Conservation (phyloP, 2,888 invertebrate species). For the Synergus itoensis region DNA sequence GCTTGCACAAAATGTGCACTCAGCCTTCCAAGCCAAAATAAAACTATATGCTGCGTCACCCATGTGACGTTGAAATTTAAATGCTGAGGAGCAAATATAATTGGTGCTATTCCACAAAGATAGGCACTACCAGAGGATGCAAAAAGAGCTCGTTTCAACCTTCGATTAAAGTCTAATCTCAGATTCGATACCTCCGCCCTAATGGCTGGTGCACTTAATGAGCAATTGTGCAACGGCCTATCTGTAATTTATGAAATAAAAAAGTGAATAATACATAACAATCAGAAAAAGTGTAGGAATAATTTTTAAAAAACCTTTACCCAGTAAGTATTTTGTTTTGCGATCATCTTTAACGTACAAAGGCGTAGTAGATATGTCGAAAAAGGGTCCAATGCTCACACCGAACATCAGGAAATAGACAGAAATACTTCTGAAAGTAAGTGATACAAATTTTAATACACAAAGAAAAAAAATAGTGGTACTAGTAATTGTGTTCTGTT, state of each 20-base stretch:
- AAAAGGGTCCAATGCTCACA: conserved; percentile 86
- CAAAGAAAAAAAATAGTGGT: conserved; percentile 25
- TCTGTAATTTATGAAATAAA: conserved; percentile 69
- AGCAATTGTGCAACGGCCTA: conserved; percentile 88
- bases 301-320: conserved; percentile 56
- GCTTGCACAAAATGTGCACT: conserved; percentile 78
- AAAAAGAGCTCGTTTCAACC: conserved; percentile 91
- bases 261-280: neutral
- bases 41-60: conserved; percentile 90
- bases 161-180: conserved; percentile 91
- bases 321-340: conserved; percentile 71
- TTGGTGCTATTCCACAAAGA: conserved; percentile 73
- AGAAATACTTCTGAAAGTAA: conserved; percentile 80
- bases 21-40: conserved; percentile 92
- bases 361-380: conserved; percentile 81
- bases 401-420: conserved; percentile 92
- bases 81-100: conserved; percentile 74
- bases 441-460: conserved; percentile 32
- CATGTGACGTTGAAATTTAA: conserved; percentile 91
- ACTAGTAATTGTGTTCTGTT: neutral
- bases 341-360: conserved; percentile 74
- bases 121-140: conserved; percentile 74
- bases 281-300: neutral
- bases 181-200: conserved; percentile 92
- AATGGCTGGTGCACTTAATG: conserved; percentile 84